phyloP scores from a whole-genome alignment of 2,888 invertebrate species.

The Helleia helle region DNA sequence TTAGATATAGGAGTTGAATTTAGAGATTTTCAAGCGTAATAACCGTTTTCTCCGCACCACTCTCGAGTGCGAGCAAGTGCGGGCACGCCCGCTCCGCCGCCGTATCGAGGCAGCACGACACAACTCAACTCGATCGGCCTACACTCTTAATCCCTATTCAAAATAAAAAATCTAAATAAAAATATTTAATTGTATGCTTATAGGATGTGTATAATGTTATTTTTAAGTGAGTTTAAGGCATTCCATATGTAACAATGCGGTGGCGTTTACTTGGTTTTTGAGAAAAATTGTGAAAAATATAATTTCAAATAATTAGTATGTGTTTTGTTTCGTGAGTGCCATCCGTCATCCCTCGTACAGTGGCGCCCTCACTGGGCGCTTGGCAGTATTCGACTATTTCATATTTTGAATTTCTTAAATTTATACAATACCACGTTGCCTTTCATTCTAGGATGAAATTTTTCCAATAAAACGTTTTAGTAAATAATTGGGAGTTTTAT shows the following conservation, averaged over 20 bases:
- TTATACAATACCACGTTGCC: slow-evolving; percentile 72
- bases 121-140: slow-evolving; percentile 24
- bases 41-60: slow-evolving; percentile 32
- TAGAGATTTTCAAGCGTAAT: slow-evolving; percentile 49
- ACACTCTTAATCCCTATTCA: slow-evolving; percentile 35
- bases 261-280: slow-evolving; percentile 50
- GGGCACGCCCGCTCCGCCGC: slow-evolving; percentile 3
- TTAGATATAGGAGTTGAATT: slow-evolving; percentile 54
- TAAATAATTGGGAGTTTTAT: slow-evolving; percentile 32
- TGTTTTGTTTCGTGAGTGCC: slow-evolving; percentile 53
- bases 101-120: slow-evolving; percentile 13
- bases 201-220: slow-evolving; percentile 55
- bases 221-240: slow-evolving; percentile 66
- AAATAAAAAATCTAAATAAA: slow-evolving; percentile 38
- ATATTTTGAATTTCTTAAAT: slow-evolving; percentile 49
- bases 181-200: slow-evolving; percentile 49
- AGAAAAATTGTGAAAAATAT: slow-evolving; percentile 35
- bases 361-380: slow-evolving; percentile 12
- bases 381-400: slow-evolving; percentile 32
- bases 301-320: slow-evolving; percentile 40
- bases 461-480: slow-evolving; percentile 73
- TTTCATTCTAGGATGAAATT: slow-evolving; percentile 68
- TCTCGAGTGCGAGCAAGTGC: slow-evolving; percentile 9
- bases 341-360: slow-evolving; percentile 39
- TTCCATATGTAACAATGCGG: slow-evolving; percentile 63